Conservation (phyloP, 2,888 invertebrate genomes). For the Teleogryllus oceanicus region DNA sequence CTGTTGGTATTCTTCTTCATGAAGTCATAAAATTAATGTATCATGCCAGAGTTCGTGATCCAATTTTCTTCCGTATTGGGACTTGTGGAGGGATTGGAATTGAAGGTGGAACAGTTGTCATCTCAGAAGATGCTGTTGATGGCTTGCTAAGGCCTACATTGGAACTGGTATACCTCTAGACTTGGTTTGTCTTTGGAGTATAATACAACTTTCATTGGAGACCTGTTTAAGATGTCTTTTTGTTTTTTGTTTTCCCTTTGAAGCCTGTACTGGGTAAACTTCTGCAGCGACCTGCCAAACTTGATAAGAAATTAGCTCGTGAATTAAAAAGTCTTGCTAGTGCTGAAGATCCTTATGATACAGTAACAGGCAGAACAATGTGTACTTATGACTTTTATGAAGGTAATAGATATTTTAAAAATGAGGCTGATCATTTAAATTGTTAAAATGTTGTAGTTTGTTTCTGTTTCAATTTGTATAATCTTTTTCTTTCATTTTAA, state of each 20-base stretch:
- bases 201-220: no score
- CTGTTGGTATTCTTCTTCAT: constrained; percentile 90
- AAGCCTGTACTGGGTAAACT: constrained; percentile 83
- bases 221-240: no score
- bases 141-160: constrained; percentile 76
- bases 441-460: background rate
- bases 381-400: constrained; percentile 98
- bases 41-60: constrained; percentile 82
- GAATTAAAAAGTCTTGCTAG: constrained; percentile 74
- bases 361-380: constrained; percentile 87
- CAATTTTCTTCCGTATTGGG: constrained; percentile 86
- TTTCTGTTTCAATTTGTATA: background rate
- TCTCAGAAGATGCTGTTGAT: constrained; percentile 89
- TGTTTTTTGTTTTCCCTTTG: constrained; percentile 39
- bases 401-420: constrained; percentile 54
- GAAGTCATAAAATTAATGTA: constrained; percentile 96
- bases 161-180: constrained; percentile 66
- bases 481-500: constrained; percentile 21
- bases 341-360: constrained; percentile 79
- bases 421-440: background rate
- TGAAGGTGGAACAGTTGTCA: constrained; percentile 89
- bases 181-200: no score
- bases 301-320: constrained; percentile 75
- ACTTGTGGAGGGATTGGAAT: constrained; percentile 93
- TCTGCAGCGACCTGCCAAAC: constrained; percentile 73